These are phyloP conservation scores for Coremacera marginata DNA, from an alignment of 2,888 invertebrate genomes.

Conservation along the genomic window DNA sequence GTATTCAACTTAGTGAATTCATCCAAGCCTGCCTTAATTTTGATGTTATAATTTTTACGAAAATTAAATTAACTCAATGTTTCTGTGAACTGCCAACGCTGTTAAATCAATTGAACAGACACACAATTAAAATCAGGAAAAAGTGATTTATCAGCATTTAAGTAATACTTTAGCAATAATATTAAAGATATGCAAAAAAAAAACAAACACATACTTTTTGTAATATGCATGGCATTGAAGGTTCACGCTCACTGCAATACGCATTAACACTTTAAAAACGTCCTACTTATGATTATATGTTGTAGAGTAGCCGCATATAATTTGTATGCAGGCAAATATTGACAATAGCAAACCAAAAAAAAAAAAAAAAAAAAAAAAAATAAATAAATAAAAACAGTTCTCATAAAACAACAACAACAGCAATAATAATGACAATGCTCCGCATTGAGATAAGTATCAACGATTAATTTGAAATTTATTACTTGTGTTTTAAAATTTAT, in stretches of 20 bases:
- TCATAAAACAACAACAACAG: slow-evolving; percentile 48
- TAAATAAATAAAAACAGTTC: too few species aligned
- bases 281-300: too few species aligned
- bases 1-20: neutral
- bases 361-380: too few species aligned
- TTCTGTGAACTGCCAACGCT: neutral
- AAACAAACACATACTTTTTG: neutral
- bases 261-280: too few species aligned
- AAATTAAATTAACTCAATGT: too few species aligned
- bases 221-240: neutral
- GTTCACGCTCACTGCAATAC: neutral
- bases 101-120: neutral
- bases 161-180: neutral
- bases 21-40: too few species aligned
- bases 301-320: too few species aligned
- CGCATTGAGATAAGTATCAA: slow-evolving; percentile 62
- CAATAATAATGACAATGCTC: slow-evolving; percentile 40
- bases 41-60: too few species aligned
- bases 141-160: slow-evolving; percentile 6
- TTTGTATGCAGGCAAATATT: neutral
- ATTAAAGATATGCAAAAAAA: neutral
- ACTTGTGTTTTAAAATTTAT: slow-evolving; percentile 64
- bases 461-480: slow-evolving; percentile 66
- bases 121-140: neutral
- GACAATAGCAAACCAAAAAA: neutral